A percentile compares a stretch with the other conserved stretches of the same genome.
phyloP scores from a whole-genome alignment of 2,888 invertebrate species.

The Onchidella celtica region DNA sequence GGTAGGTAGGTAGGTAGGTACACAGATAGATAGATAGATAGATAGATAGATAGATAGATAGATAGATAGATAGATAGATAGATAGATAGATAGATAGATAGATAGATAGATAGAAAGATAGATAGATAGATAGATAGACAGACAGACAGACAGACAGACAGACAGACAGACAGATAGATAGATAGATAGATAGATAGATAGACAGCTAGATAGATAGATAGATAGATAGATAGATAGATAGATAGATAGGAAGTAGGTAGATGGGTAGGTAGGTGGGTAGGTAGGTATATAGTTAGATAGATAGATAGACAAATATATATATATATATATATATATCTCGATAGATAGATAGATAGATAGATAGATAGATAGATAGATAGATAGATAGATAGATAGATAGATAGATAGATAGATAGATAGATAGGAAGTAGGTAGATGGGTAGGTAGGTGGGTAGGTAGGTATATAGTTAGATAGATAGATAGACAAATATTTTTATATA shows the following conservation, averaged over 20 bases:
- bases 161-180: constrained; percentile 29
- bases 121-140: constrained; percentile 24
- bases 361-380: background rate
- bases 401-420: constrained; percentile 25
- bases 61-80: too few relatives aligned
- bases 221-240: background rate
- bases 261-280: too few relatives aligned
- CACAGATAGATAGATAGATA: too few relatives aligned
- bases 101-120: constrained; percentile 27
- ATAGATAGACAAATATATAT: background rate
- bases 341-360: constrained; percentile 6
- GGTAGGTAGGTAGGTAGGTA: background rate
- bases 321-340: constrained; percentile 8
- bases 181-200: too few relatives aligned
- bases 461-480: constrained; percentile 30
- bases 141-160: constrained; percentile 12
- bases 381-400: constrained; percentile 22
- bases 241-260: too few relatives aligned
- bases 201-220: too few relatives aligned
- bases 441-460: constrained; percentile 18
- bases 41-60: background rate
- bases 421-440: constrained; percentile 19
- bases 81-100: background rate
- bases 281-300: constrained; percentile 26
- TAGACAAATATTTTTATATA: background rate